Percentiles rank a stretch among this genome's conserved stretches.
phyloP scores from a whole-genome alignment of 2,113 vertebrate species.

The Phylloscopus trochiloides region DNA sequence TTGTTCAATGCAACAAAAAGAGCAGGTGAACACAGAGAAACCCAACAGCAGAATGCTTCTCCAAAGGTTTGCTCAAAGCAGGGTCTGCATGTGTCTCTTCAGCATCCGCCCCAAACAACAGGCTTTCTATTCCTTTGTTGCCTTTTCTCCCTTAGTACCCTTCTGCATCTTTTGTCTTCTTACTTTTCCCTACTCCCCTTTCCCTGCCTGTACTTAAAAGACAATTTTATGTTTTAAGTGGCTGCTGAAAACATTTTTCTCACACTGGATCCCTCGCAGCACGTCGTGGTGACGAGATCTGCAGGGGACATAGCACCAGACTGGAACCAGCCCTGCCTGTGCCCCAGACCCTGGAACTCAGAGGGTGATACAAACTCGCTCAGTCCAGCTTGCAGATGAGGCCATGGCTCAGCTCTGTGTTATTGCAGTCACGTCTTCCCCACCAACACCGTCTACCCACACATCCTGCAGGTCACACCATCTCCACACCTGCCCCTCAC shows the following conservation, averaged over 20 bases:
- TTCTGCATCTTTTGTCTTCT: not conserved
- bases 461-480: rapidly evolving
- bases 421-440: rapidly evolving
- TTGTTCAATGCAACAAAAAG: not conserved
- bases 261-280: not conserved
- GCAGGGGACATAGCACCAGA: not conserved
- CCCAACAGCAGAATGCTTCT: rapidly evolving
- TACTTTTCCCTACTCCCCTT: not conserved
- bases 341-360: rapidly evolving
- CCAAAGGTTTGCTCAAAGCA: not conserved
- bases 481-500: not conserved
- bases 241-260: not conserved
- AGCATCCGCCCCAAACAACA: not conserved
- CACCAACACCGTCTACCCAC: rapidly evolving
- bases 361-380: not conserved
- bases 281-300: not conserved
- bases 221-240: not conserved
- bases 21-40: not conserved
- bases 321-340: not conserved
- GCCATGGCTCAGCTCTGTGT: not conserved
- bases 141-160: not conserved
- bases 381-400: not conserved
- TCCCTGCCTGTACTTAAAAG: not conserved
- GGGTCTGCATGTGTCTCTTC: not conserved
- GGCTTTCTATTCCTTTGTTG: not conserved